phyloP scores from a whole-genome alignment of 2,113 vertebrate genomes.

The Motacilla tschutschensis region DNA sequence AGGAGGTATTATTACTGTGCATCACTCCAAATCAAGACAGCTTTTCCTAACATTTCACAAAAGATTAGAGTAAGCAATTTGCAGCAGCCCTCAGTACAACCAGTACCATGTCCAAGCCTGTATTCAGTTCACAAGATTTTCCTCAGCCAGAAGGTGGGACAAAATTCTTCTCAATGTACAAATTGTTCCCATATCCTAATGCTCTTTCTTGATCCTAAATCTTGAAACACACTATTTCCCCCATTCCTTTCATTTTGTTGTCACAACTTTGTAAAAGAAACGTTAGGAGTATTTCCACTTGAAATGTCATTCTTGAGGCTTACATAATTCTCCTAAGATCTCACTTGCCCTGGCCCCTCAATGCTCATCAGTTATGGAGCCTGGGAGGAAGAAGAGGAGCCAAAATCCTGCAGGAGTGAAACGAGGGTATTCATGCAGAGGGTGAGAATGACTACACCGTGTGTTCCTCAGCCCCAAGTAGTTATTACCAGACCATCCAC shows the following conservation, averaged over 20 bases:
- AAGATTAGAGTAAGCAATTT: background rate
- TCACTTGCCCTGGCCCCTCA: background rate
- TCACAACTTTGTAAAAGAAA: background rate
- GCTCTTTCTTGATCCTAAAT: background rate
- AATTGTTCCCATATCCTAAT: background rate
- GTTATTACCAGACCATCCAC: conserved; percentile 26
- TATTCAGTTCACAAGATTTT: background rate
- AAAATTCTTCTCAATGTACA: background rate
- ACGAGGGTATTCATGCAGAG: background rate
- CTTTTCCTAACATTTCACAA: background rate
- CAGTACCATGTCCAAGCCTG: background rate
- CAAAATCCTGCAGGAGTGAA: conserved; percentile 32
- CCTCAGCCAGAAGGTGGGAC: background rate
- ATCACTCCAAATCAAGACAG: background rate
- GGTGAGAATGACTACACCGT: background rate
- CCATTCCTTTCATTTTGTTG: background rate
- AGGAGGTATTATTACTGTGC: background rate
- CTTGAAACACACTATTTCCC: background rate
- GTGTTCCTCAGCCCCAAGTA: conserved; percentile 15
- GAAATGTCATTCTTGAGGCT: background rate
- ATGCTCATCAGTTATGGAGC: background rate
- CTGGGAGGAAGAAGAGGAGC: conserved; percentile 19
- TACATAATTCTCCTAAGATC: background rate
- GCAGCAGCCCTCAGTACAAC: background rate
- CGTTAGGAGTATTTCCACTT: background rate